phyloP scores from a whole-genome alignment of 2,113 vertebrate genomes.

The Aspidoscelis tigris region DNA sequence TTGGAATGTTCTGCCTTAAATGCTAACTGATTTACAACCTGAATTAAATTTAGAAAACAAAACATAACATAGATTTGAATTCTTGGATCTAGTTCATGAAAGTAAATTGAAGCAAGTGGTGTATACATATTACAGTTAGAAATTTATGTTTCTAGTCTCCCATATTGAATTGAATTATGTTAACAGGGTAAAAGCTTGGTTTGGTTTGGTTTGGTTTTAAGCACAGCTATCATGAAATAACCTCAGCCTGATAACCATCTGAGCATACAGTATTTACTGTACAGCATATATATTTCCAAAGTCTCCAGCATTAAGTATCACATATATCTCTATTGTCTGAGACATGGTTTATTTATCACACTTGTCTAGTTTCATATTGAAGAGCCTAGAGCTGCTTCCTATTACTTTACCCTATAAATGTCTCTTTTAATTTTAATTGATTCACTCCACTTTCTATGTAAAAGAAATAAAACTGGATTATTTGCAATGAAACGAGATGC shows the following conservation, averaged over 20 bases:
- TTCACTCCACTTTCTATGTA: not conserved
- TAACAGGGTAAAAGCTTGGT: not conserved
- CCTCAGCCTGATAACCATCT: constrained; percentile 25
- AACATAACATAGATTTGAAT: not conserved
- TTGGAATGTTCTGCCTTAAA: not conserved
- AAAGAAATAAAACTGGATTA: not conserved
- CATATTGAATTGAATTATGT: not conserved
- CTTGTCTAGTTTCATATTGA: constrained; percentile 9
- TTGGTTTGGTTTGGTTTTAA: not conserved
- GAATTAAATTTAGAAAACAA: not conserved
- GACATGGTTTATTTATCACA: constrained; percentile 10
- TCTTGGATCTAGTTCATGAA: not conserved
- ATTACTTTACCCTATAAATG: not conserved
- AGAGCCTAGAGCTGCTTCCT: not conserved
- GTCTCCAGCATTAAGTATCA: constrained; percentile 51
- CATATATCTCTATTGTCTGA: constrained; percentile 28
- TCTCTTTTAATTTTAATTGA: not conserved
- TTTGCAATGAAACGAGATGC: not conserved
- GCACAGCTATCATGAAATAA: constrained; percentile 37
- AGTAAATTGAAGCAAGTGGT: not conserved
- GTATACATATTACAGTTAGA: not conserved
- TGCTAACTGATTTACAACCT: not conserved
- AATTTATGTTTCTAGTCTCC: not conserved
- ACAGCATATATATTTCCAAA: constrained; percentile 28
- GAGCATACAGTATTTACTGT: constrained; percentile 36